Conservation (phyloP, 2,113 vertebrate genomes). For the Amblyornis subalaris region DNA sequence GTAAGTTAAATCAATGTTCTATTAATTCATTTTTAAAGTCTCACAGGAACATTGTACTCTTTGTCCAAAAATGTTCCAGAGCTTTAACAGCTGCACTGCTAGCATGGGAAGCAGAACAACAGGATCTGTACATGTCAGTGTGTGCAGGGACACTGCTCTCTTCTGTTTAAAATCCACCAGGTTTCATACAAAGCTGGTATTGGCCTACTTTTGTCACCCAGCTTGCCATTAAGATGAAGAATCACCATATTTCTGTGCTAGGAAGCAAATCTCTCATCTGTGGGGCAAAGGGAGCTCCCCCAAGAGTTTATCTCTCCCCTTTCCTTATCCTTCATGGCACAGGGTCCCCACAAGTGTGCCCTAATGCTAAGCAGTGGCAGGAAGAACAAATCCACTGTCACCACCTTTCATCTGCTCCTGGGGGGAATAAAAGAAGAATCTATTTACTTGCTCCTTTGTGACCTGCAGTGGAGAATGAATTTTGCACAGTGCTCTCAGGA, state of each 20-base stretch:
- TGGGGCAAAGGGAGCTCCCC: accelerated
- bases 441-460: not conserved
- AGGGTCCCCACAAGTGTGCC: accelerated
- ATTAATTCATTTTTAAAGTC: constrained; percentile 51
- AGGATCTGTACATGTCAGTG: not conserved
- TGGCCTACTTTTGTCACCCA: not conserved
- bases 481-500: not conserved
- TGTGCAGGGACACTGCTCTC: not conserved
- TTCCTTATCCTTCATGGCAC: not conserved
- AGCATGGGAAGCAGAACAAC: not conserved
- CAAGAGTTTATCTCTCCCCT: not conserved
- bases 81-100: constrained; percentile 17
- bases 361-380: not conserved
- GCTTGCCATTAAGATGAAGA: not conserved
- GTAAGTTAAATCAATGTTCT: constrained; percentile 41
- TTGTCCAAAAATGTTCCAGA: constrained; percentile 32
- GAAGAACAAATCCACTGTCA: not conserved
- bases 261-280: not conserved
- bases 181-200: not conserved
- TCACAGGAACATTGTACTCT: not conserved
- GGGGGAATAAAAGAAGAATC: not conserved
- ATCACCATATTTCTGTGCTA: not conserved
- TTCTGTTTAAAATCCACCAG: not conserved
- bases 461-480: not conserved
- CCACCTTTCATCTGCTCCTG: not conserved